Base-by-base conservation (phyloP, 1,140 invertebrate species). In the Drosophila jambulina region DNA sequence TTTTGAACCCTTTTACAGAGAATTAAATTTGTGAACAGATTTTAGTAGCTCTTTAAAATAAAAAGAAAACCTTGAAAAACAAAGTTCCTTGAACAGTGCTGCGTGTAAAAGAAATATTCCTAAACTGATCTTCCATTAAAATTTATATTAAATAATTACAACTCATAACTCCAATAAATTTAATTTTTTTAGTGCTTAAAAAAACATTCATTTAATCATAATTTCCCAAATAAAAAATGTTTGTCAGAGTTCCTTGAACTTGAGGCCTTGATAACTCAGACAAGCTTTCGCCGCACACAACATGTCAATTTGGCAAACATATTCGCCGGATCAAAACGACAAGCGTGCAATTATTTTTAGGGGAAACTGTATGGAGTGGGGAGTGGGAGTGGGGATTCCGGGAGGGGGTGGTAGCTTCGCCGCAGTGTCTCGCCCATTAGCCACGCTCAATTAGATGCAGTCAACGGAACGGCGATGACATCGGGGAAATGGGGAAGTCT, bases 371-470 rank as follows among this genome's bases (percentile, higher is more conserved):
- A 0, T 3, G 0, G 4, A 8, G 29, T 15, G 9, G 42, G 23
- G 64, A 38, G 38, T 62, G 23, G 6, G 63, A 38, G 42, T 62
- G 48, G 29, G 45, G n/a, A 42, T 12, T 13, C 17, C 19, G 19
- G 45, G 48, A 15, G 59, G 32, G 21, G 19, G n/a, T 17, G 17
- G 21, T 17, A 21, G 21, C 40, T 42, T 42, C 36, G 34, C 51
- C 53, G 32, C 32, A 12, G 10, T 78, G 65, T 70, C 62, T 71
- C 53, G 59, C 53, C 58, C 65, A 87, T 90, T 88, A 78, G 76
- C 68, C 80, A 88, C 69, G 84, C 84, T 84, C 78, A 88, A 88
- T 90, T 90, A 81, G 65, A 75, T 75, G 65, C 84, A 78, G 62
- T 80, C 61, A 63, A 60, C 53, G 84, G 82, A 78, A 69, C 32